Evolutionary conservation across 64 coral and sea anemone species (phyloP).

Genomic region (Dendrophyllia cribrosa): DNA sequence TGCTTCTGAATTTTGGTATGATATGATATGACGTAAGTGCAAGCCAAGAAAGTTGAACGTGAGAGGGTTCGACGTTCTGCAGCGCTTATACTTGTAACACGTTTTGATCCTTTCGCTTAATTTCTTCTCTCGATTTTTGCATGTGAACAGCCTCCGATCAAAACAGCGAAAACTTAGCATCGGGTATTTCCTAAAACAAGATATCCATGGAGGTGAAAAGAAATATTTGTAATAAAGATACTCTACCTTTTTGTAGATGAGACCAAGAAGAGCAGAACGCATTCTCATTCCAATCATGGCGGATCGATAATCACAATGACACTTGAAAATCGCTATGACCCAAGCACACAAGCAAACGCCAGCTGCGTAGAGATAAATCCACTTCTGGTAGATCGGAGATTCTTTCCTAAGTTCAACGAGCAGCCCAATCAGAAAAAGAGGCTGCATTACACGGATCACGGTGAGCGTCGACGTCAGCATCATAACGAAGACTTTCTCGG

Average conservation of each 20-base stretch:
- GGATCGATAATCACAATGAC: constrained; percentile 11
- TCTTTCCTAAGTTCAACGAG: not conserved
- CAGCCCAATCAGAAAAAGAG: constrained; percentile 2
- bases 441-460: not conserved
- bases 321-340: not conserved
- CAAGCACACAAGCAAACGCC: constrained; percentile 1
- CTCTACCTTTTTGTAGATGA: constrained; percentile 5
- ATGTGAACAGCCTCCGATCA: too few relatives aligned
- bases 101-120: too few relatives aligned
- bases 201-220: too few relatives aligned
- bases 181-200: too few relatives aligned
- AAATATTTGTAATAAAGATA: too few relatives aligned
- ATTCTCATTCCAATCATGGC: constrained; percentile 1
- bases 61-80: too few relatives aligned
- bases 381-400: not conserved
- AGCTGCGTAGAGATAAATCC: not conserved
- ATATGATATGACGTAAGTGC: too few relatives aligned
- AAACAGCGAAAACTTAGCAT: too few relatives aligned
- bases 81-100: too few relatives aligned
- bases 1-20: too few relatives aligned
- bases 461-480: not conserved
- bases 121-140: too few relatives aligned
- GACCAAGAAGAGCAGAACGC: not conserved
- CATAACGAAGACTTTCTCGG: not conserved
- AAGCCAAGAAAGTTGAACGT: too few relatives aligned